Base-by-base conservation (phyloP, 1,140 invertebrate genomes). In the Adelges cooleyi region DNA sequence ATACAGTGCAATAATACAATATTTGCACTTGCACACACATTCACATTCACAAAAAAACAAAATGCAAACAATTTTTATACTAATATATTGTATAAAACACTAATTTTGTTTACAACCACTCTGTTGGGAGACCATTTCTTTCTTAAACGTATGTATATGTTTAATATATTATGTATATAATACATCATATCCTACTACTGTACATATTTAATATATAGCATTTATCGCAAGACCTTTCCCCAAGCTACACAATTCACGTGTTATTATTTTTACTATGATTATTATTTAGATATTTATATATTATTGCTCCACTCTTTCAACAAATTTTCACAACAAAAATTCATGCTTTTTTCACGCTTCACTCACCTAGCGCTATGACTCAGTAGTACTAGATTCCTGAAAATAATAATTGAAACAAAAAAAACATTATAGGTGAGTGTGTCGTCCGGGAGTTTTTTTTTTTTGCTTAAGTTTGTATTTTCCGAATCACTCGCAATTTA, bases 361-460 rank as follows among this genome's bases (percentile, higher is more conserved):
- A 67, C 66, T 67, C 66, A 67, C 66, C 66, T 54, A 49, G 66
- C 66, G 54, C 54, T 67, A 54, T 56, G 66, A 51, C 66, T 67
- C 66, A 67, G 53, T 67, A 67, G 54, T 59, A 67, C 54, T 51
- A 67, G 50, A 67, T 62, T 67, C 66, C 66, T 67, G 66, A 49
- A 67, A 67, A 67, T 49, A 59, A 67, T 59, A 11, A 27, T 65
- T 50, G 51, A n/a, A n/a, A n/a, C n/a, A n/a, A n/a, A n/a, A n/a
- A 50, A 65, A 65, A 65, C 36, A 65, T 65, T 27, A 65, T 40
- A 65, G 49, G 29, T 51, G 59, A 49, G 59, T 65, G 48, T 33
- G 23, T 49, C 48, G 42, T 65, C 38, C 53, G 22, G 18, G n/a
- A n/a, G 8, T 48, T 48, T 48, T 48, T 48, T 48, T 48, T 52